Conservation (phyloP, 1,140 invertebrate genomes). For the Orussus abietinus region DNA sequence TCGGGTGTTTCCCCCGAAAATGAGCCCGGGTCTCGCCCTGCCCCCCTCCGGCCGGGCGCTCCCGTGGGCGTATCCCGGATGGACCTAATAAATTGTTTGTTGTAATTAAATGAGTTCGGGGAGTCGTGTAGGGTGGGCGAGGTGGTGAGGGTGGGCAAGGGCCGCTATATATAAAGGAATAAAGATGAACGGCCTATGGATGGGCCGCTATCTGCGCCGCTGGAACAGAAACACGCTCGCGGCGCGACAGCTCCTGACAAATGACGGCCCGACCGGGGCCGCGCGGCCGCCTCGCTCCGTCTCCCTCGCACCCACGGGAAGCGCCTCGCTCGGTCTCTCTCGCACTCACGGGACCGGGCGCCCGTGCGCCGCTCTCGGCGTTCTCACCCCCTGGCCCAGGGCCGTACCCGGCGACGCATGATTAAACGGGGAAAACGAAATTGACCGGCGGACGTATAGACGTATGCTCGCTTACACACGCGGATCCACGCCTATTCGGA, state of each 20-base stretch:
- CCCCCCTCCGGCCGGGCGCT: constrained; percentile 18
- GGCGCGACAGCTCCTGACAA: constrained; percentile 54
- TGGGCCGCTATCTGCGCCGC: constrained; percentile 50
- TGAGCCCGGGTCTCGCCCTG: too few species aligned
- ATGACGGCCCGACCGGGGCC: constrained; percentile 49
- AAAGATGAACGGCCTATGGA: constrained; percentile 54
- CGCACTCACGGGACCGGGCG: constrained; percentile 43
- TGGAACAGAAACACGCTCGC: constrained; percentile 53
- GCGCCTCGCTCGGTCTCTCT: neutral
- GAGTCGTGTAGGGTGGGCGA: constrained; percentile 36
- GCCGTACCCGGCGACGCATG: constrained; percentile 32
- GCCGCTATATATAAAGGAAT: constrained; percentile 42
- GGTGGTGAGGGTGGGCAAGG: constrained; percentile 12
- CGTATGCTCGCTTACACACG: too few species aligned
- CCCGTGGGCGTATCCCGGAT: constrained; percentile 48
- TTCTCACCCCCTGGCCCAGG: constrained; percentile 16
- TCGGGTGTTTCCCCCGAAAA: constrained; percentile 7
- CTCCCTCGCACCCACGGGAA: constrained; percentile 19
- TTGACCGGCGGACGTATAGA: constrained; percentile 42
- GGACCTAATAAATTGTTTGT: constrained; percentile 55
- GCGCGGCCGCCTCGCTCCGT: constrained; percentile 28
- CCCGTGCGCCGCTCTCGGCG: constrained; percentile 8
- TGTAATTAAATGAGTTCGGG: constrained; percentile 54
- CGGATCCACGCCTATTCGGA: neutral
- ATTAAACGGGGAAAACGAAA: constrained; percentile 50